phyloP scores from a whole-genome alignment of 2,888 invertebrate species.

The Pyrrhosoma nymphula region DNA sequence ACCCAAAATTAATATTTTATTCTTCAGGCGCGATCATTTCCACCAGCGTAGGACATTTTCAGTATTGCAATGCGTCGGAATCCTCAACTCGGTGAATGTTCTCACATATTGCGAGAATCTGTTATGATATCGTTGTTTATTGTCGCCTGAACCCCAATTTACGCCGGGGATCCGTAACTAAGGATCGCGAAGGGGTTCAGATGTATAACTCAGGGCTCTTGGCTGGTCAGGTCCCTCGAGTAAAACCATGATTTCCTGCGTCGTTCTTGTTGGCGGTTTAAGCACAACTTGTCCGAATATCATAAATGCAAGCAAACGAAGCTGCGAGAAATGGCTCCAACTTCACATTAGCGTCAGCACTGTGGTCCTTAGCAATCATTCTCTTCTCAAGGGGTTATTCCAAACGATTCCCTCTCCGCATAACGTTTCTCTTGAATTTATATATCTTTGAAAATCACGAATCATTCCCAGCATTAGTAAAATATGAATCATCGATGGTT shows the following conservation, averaged over 20 bases:
- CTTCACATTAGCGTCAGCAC: not conserved
- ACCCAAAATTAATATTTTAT: not conserved
- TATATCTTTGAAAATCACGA: not conserved
- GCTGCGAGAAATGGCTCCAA: not conserved
- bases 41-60: not conserved
- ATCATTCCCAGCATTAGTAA: no score
- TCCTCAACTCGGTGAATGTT: not conserved
- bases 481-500: no score
- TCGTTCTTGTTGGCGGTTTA: not conserved
- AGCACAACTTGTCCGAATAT: slow-evolving; percentile 22
- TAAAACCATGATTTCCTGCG: slow-evolving; percentile 56
- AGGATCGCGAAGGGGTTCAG: slow-evolving; percentile 27
- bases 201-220: slow-evolving; percentile 33
- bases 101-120: slow-evolving; percentile 40
- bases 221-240: not conserved
- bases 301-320: not conserved
- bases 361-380: not conserved
- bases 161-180: slow-evolving; percentile 58
- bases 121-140: slow-evolving; percentile 27
- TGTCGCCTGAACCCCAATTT: slow-evolving; percentile 46
- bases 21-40: not conserved
- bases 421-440: not conserved
- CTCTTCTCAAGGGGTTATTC: not conserved
- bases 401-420: not conserved
- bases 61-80: not conserved